Evolutionary conservation across 2,113 vertebrate genomes (phyloP).

Genomic region (Hyaena hyaena): DNA sequence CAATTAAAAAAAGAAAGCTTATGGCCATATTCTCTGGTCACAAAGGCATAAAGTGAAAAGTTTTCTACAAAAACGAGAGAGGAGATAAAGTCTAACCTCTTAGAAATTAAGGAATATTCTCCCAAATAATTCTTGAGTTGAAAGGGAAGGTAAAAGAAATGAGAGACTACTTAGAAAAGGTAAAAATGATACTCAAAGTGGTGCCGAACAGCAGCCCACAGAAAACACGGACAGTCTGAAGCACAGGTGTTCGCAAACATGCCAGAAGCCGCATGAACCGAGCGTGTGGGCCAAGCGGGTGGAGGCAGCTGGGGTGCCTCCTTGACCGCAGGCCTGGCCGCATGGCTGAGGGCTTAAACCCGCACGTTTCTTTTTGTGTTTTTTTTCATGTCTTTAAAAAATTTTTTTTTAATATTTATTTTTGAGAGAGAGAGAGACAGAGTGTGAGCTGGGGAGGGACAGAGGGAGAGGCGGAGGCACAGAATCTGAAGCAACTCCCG

Average conservation of each 20-base stretch:
- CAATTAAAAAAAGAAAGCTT: neutral
- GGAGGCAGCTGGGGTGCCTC: neutral
- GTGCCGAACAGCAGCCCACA: neutral
- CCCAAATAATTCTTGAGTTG: constrained; percentile 5
- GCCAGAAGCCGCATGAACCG: neutral
- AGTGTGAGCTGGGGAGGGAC: too few species aligned
- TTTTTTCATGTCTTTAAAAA: too few species aligned
- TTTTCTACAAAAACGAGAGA: neutral
- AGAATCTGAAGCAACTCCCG: too few species aligned
- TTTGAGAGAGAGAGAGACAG: too few species aligned
- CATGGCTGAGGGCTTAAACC: too few species aligned
- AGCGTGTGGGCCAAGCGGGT: neutral
- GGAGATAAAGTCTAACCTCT: neutral
- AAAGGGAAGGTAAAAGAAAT: neutral
- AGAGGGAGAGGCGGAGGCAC: too few species aligned
- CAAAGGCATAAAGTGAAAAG: neutral
- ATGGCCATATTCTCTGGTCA: neutral
- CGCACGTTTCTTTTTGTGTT: neutral
- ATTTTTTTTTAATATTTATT: too few species aligned
- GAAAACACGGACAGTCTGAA: neutral
- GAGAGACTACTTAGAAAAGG: neutral
- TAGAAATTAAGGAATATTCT: neutral
- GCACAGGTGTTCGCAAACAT: neutral
- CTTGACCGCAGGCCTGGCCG: neutral
- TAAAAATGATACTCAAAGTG: neutral